Evolutionary conservation across 1,140 invertebrate species (phyloP).

Genomic region (Eubasilissa regina): DNA sequence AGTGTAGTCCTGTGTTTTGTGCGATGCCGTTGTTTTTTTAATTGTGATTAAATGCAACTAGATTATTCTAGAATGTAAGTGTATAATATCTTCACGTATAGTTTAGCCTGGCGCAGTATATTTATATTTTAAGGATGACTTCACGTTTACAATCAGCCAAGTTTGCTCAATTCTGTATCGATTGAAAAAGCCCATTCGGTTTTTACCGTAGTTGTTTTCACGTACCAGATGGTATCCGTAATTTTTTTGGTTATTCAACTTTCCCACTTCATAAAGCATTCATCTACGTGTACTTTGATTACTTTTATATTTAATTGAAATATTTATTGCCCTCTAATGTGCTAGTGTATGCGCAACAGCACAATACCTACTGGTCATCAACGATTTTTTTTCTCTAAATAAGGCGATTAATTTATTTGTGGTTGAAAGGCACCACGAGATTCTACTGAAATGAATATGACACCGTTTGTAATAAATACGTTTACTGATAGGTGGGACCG

Average conservation of each 20-base stretch:
- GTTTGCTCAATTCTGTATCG: no score
- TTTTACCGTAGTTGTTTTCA: neutral
- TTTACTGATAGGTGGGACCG: no score
- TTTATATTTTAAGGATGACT: no score
- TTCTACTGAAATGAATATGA: neutral
- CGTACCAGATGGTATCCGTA: conserved; percentile 1
- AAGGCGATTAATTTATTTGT: conserved; percentile 20
- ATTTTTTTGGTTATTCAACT: neutral
- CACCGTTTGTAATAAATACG: no score
- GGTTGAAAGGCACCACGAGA: no score
- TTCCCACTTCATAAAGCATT: neutral
- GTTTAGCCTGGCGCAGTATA: no score
- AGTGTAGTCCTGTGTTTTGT: conserved; percentile 23
- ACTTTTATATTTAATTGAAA: conserved; percentile 21
- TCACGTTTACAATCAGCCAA: no score
- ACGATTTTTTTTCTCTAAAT: neutral
- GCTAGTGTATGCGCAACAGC: neutral
- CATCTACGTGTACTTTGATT: neutral
- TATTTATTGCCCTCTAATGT: conserved; percentile 7
- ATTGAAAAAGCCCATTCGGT: neutral
- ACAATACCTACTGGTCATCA: neutral
- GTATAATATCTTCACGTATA: no score
- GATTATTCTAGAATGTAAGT: neutral
- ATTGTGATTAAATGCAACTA: neutral
- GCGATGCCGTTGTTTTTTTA: conserved; percentile 12